These are phyloP conservation scores for Hippotragus niger DNA, from an alignment of 2,113 vertebrate species.

Conservation along the genomic window DNA sequence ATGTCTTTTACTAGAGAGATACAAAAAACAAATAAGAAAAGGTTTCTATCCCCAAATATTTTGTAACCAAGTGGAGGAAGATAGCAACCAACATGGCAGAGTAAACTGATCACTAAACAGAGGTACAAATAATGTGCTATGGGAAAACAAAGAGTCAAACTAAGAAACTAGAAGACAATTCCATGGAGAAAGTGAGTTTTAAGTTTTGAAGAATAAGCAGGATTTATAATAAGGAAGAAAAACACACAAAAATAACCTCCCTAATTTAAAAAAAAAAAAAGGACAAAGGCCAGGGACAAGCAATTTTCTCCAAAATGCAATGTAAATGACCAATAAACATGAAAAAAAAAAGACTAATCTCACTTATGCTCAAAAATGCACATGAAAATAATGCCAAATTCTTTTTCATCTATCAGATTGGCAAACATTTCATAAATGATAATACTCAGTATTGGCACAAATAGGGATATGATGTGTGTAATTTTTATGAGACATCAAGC, in stretches of 20 bases:
- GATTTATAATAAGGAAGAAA: not conserved
- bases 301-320: not conserved
- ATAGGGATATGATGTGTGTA: not conserved
- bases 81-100: not conserved
- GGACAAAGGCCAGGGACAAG: not conserved
- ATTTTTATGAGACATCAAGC: not conserved
- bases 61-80: not conserved
- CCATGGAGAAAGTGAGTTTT: not conserved
- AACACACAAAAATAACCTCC: not conserved
- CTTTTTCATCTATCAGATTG: not conserved
- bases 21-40: not conserved
- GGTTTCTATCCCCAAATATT: not conserved
- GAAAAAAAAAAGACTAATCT: not conserved
- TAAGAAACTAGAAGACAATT: not conserved
- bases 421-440: not conserved
- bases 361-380: not conserved
- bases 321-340: not conserved
- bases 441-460: not conserved
- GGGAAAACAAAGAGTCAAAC: not conserved
- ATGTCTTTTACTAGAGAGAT: not conserved
- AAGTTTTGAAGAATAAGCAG: constrained; percentile 5
- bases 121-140: not conserved
- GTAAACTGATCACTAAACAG: not conserved
- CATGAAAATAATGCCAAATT: not conserved
- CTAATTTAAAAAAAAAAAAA: not conserved